A percentile compares a stretch with the other conserved stretches of the same genome.
Evolutionary conservation across 2,888 invertebrate species (phyloP).

Genomic region (Plutella xylostella): DNA sequence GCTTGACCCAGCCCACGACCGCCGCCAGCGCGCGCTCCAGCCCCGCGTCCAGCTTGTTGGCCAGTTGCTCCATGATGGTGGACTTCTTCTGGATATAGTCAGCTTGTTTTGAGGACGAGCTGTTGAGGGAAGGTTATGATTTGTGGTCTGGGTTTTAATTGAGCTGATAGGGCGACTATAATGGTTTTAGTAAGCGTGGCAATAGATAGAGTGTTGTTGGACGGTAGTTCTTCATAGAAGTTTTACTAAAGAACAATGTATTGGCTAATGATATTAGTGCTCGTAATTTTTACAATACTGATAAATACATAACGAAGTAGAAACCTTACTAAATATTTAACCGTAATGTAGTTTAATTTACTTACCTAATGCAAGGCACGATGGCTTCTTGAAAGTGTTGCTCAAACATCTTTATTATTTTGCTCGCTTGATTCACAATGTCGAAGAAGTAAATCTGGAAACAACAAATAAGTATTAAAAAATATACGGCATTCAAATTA

Average conservation of each 20-base stretch:
- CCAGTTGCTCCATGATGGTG: conserved; percentile 86
- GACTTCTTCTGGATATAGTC: conserved; percentile 91
- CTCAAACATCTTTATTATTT: conserved; percentile 92
- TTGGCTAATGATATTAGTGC: no score
- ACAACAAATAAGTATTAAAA: conserved; percentile 16
- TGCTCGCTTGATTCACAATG: conserved; percentile 92
- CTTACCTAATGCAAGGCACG: conserved; percentile 88
- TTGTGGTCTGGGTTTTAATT: background rate
- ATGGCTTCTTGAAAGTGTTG: conserved; percentile 93
- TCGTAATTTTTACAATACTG: no score
- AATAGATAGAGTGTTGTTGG: no score
- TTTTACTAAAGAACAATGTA: no score
- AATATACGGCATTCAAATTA: no score
- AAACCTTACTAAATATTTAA: no score
- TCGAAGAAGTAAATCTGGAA: conserved; percentile 91
- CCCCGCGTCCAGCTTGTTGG: conserved; percentile 91
- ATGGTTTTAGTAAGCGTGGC: no score
- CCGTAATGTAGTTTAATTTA: no score
- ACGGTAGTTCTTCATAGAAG: no score
- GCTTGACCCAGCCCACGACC: conserved; percentile 90
- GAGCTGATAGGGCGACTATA: no score
- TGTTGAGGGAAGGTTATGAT: conserved; percentile 30
- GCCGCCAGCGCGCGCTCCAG: conserved; percentile 88
- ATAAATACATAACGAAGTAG: no score
- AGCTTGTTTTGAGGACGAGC: conserved; percentile 88